These are phyloP conservation scores for Cryptophagus acutangulus DNA, from an alignment of 2,888 invertebrate genomes.

Conservation along the genomic window DNA sequence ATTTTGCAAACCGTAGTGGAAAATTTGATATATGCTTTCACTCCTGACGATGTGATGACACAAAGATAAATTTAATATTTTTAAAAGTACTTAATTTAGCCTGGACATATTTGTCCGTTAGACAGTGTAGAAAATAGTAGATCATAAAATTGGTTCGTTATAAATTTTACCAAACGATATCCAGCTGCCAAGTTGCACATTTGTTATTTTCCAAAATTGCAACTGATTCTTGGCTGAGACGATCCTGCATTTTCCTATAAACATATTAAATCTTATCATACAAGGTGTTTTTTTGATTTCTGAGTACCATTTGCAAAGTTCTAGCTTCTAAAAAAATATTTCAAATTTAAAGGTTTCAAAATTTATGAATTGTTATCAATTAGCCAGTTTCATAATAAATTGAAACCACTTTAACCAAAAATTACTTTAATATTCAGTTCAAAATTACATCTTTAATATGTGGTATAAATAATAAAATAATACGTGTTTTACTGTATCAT, in stretches of 20 bases:
- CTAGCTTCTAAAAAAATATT: too few species aligned
- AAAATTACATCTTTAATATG: too few species aligned
- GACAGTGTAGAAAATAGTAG: conserved; percentile 54
- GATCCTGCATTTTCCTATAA: conserved; percentile 33
- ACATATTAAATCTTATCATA: too few species aligned
- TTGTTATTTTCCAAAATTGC: conserved; percentile 20
- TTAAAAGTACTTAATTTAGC: conserved; percentile 52
- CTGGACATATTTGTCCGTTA: conserved; percentile 45
- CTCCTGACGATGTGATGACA: conserved; percentile 52
- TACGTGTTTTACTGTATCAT: too few species aligned
- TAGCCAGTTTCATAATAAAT: too few species aligned
- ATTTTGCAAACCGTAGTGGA: conserved; percentile 72
- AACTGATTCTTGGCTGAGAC: conserved; percentile 28
- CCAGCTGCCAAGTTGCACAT: conserved; percentile 56
- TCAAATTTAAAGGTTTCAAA: too few species aligned
- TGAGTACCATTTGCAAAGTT: too few species aligned
- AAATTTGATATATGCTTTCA: conserved; percentile 76
- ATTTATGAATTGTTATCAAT: too few species aligned
- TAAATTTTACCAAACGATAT: conserved; percentile 88
- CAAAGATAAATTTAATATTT: conserved; percentile 49
- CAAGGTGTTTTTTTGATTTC: conserved; percentile 43
- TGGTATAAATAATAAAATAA: too few species aligned
- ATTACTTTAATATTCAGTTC: too few species aligned
- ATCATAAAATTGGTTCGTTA: conserved; percentile 85
- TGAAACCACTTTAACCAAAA: too few species aligned